Evolutionary conservation across 2,888 invertebrate species (phyloP).

Genomic region (Dryococelus australis): DNA sequence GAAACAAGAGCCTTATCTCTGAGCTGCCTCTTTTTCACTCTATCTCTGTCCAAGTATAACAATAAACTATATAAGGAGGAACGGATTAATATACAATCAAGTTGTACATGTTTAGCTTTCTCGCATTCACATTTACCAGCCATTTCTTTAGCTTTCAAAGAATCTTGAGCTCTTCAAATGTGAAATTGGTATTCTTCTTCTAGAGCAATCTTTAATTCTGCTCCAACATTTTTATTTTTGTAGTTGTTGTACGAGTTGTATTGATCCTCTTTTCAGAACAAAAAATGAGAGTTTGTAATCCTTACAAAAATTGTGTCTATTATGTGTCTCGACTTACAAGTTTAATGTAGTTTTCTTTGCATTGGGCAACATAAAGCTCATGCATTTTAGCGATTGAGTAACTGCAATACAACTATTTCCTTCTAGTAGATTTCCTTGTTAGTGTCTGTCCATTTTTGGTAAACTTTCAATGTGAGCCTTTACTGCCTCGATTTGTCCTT

Average conservation of each 20-base stretch:
- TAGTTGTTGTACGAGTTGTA: conserved; percentile 33
- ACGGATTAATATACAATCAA: conserved; percentile 52
- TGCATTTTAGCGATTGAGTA: background rate
- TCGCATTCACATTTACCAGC: too few relatives aligned
- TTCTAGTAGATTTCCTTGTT: background rate
- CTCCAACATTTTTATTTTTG: background rate
- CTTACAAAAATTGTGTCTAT: conserved; percentile 35
- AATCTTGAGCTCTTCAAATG: too few relatives aligned
- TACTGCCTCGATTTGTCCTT: background rate
- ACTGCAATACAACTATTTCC: background rate
- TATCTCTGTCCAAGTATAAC: conserved; percentile 51
- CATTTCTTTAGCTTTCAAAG: too few relatives aligned
- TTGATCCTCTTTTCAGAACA: conserved; percentile 35
- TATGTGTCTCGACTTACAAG: conserved; percentile 5
- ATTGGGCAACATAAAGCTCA: background rate
- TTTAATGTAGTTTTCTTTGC: conserved; percentile 22
- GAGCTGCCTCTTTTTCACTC: conserved; percentile 52
- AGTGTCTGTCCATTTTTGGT: background rate
- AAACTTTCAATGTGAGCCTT: conserved; percentile 21
- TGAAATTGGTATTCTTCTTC: too few relatives aligned
- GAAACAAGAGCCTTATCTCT: conserved; percentile 51
- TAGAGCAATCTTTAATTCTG: conserved; percentile 35
- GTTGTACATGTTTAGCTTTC: conserved; percentile 46
- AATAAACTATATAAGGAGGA: conserved; percentile 50
- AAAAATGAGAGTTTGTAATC: conserved; percentile 36